A percentile compares a stretch with the other conserved stretches of the same genome.
phyloP scores from a whole-genome alignment of 2,113 vertebrate genomes.

The Phalacrocorax brasilianus region DNA sequence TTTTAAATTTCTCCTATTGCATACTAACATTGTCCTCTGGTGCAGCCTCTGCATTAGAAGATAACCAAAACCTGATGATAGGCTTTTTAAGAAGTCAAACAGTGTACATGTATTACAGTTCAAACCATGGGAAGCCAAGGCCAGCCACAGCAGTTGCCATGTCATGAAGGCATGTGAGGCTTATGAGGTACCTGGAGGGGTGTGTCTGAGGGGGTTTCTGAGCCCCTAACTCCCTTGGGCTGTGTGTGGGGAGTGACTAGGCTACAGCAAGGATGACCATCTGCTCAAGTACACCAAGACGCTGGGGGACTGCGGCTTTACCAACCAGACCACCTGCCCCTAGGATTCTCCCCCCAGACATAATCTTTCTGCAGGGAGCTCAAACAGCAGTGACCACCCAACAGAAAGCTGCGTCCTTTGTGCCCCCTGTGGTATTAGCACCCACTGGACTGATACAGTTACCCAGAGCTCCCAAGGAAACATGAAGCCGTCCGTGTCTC shows the following conservation, averaged over 20 bases:
- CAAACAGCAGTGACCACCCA: background rate
- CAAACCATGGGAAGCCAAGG: background rate
- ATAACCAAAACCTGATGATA: background rate
- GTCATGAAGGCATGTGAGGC: background rate
- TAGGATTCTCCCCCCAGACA: background rate
- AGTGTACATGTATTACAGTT: background rate
- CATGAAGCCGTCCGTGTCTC: background rate
- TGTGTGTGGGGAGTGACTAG: background rate
- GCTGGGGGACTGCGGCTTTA: accelerated
- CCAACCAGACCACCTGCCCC: background rate
- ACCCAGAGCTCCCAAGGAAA: background rate
- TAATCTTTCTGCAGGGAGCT: background rate
- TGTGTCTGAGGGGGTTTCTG: background rate
- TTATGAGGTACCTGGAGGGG: background rate
- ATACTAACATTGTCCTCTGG: background rate
- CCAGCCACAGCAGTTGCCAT: background rate
- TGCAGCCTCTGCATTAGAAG: background rate
- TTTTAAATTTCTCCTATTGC: background rate
- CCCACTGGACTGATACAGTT: background rate
- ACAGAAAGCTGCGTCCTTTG: background rate
- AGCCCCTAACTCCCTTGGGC: background rate
- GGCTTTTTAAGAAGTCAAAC: background rate
- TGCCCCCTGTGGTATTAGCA: background rate
- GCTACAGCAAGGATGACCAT: background rate
- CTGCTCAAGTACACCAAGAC: background rate